phyloP scores from a whole-genome alignment of 2,113 vertebrate genomes.

The Oreochromis spilurus region DNA sequence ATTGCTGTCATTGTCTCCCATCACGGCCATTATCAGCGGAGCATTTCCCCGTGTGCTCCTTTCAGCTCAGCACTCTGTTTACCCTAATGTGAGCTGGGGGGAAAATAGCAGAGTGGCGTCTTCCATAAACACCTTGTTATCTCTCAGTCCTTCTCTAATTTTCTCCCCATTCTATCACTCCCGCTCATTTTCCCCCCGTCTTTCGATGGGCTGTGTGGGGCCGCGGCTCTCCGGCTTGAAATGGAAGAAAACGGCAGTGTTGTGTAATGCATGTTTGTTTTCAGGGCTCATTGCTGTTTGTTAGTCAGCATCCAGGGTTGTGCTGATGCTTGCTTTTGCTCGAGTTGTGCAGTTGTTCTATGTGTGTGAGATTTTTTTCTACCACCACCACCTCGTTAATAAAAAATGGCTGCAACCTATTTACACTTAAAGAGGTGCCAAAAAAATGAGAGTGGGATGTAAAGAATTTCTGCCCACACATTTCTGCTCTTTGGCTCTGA shows the following conservation, averaged over 20 bases:
- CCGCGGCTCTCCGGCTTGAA: background rate
- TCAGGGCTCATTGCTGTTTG: constrained; percentile 1
- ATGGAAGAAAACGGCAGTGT: background rate
- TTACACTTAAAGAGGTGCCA: constrained; percentile 14
- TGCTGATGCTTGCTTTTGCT: background rate
- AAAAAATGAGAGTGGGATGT: background rate
- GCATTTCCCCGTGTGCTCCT: constrained; percentile 46
- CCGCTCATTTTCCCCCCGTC: constrained; percentile 5
- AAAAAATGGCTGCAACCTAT: constrained; percentile 13
- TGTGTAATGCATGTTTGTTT: constrained; percentile 12
- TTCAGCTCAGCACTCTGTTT: constrained; percentile 62
- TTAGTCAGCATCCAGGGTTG: background rate
- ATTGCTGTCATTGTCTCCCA: constrained; percentile 70
- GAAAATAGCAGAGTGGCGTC: constrained; percentile 36
- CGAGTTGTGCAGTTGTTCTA: background rate
- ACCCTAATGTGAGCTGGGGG: constrained; percentile 63
- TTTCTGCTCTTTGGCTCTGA: background rate
- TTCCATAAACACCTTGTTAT: constrained; percentile 72
- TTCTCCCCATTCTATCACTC: constrained; percentile 56
- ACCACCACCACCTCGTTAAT: background rate
- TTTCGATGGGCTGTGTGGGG: background rate
- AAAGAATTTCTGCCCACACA: constrained; percentile 32
- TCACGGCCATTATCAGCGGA: constrained; percentile 59
- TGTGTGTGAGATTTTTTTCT: background rate
- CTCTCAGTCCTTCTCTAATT: constrained; percentile 63